These are phyloP conservation scores for Amniataba percoides DNA, from an alignment of 2,797 vertebrate species.

Conservation along the genomic window DNA sequence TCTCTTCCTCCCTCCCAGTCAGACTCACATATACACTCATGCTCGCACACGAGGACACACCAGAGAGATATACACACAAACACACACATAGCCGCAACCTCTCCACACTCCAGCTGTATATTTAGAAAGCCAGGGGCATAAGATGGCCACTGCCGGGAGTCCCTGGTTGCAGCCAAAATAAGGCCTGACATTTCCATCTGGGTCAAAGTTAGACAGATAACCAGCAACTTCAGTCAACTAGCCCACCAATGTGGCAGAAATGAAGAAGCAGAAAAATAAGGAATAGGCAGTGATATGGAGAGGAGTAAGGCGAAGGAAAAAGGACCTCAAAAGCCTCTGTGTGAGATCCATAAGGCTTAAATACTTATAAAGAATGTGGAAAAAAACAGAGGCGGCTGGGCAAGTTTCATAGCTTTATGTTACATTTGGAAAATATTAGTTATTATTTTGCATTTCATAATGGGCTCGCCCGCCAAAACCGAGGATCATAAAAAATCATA, in stretches of 20 bases:
- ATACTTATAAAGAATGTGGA: conserved; percentile 71
- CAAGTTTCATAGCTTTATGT: conserved; percentile 78
- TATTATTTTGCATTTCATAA: conserved; percentile 87
- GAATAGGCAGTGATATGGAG: conserved; percentile 19
- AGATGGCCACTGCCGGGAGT: conserved; percentile 78
- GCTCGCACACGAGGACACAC: conserved; percentile 74
- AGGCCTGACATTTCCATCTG: conserved; percentile 86
- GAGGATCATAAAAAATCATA: conserved; percentile 80
- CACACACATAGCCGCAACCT: conserved; percentile 73
- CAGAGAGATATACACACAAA: conserved; percentile 65
- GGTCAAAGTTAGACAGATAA: conserved; percentile 87
- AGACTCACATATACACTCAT: conserved; percentile 73
- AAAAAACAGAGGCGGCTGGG: conserved; percentile 58
- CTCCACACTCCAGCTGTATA: conserved; percentile 80
- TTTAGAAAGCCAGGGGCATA: conserved; percentile 84
- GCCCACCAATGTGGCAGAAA: conserved; percentile 54
- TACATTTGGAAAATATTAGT: conserved; percentile 88
- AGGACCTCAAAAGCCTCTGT: conserved; percentile 72
- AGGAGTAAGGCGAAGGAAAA: conserved; percentile 8
- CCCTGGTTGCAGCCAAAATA: conserved; percentile 85
- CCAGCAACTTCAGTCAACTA: conserved; percentile 79
- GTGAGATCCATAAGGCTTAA: conserved; percentile 68
- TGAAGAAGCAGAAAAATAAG: conserved; percentile 34
- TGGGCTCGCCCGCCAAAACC: conserved; percentile 76
- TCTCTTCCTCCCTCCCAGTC: conserved; percentile 53